Base-by-base conservation (phyloP, 2,113 vertebrate genomes). In the Amia ocellicauda region DNA sequence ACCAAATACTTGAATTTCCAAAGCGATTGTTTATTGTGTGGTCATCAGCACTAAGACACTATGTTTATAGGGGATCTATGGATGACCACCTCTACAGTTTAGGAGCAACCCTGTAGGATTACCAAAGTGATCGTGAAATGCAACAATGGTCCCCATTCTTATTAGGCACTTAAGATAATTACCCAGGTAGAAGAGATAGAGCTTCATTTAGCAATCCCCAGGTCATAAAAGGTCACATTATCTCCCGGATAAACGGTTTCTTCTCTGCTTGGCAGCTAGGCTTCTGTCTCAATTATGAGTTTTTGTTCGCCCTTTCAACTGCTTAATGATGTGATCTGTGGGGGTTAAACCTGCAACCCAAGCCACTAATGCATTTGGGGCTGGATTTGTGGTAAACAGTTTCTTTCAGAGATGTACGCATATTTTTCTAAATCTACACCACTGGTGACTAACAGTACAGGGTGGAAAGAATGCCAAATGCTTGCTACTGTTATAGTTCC, bases 281-380 rank as follows among this genome's bases (percentile, higher is more conserved):
- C 19, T 29, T 29, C 42, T 49, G 63, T 58, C 63, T 65, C 26
- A 65, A 58, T 65, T 65, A 65, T 36, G 31, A 36, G 31, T 36
- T 36, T 36, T 36, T 36, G 31, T 36, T 36, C 5, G 11, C 31
- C 31, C 5, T 36, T 36, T 7, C 5, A 36, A 36, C 5, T 36
- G 11, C 31, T 36, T 36, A 36, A 36, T 5, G 11, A 36, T 36
- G 31, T 36, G 31, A 7, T 36, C n/a, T n/a, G n/a, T n/a, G n/a
- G n/a, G n/a, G n/a, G n/a, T n/a, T n/a, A n/a, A n/a, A n/a, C n/a
- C n/a, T n/a, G n/a, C n/a, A n/a, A n/a, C n/a, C n/a, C n/a, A n/a
- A n/a, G n/a, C n/a, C n/a, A n/a, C n/a, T n/a, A n/a, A n/a, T n/a
- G n/a, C n/a, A n/a, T n/a, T n/a, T n/a, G n/a, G n/a, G n/a, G n/a